Conservation (phyloP, 2,888 invertebrate species). For the Drosophila limbata region DNA sequence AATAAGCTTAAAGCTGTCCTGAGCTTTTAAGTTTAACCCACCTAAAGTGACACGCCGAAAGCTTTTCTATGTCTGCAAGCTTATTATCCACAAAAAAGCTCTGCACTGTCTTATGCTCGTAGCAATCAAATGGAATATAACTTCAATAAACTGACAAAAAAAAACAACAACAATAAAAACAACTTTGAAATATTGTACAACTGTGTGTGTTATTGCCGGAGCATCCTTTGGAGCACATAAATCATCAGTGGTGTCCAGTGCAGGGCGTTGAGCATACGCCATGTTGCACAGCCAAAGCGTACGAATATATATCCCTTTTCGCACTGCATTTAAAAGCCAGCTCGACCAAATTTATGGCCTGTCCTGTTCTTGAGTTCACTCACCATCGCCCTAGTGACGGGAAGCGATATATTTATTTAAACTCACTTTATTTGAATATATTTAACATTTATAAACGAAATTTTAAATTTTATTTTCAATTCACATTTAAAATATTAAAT, state of each 20-base stretch:
- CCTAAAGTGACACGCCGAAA: not conserved
- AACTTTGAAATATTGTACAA: not conserved
- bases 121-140: conserved; percentile 24
- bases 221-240: conserved; percentile 44
- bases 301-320: conserved; percentile 2
- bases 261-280: conserved; percentile 43
- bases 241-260: conserved; percentile 36
- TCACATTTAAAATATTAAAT: too few species aligned
- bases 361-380: conserved; percentile 33
- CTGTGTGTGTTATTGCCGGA: conserved; percentile 13
- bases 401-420: too few species aligned
- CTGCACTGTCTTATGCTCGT: conserved; percentile 22
- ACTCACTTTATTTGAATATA: too few species aligned
- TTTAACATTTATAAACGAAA: too few species aligned
- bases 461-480: too few species aligned
- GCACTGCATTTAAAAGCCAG: conserved; percentile 14
- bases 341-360: conserved; percentile 24
- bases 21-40: conserved; percentile 12
- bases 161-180: conserved; percentile 1
- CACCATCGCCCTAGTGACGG: not conserved
- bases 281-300: conserved; percentile 18
- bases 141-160: conserved; percentile 6
- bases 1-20: conserved; percentile 4
- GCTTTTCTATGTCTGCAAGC: not conserved
- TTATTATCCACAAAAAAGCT: conserved; percentile 38